Evolutionary conservation across 2,113 vertebrate genomes (phyloP).

Genomic region (Geococcyx californianus): DNA sequence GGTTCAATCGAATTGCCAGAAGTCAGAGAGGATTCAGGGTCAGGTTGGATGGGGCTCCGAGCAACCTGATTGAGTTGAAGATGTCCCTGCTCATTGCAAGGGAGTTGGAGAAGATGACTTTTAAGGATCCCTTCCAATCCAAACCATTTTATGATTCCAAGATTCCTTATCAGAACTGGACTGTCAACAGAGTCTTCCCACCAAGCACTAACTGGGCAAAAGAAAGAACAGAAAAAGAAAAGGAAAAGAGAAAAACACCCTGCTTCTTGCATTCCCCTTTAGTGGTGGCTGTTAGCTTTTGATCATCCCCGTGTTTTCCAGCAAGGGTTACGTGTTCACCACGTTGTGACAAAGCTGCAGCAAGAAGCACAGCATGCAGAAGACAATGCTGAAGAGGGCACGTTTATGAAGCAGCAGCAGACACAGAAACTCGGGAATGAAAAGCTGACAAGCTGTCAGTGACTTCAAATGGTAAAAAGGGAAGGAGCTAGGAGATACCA

Average conservation of each 20-base stretch:
- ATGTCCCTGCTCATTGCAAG: background rate
- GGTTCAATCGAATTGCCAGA: background rate
- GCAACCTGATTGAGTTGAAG: background rate
- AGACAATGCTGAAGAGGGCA: background rate
- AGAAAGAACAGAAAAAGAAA: background rate
- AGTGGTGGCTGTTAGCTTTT: background rate
- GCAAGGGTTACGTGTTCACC: background rate
- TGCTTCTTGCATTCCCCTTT: background rate
- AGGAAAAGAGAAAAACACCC: background rate
- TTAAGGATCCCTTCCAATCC: background rate
- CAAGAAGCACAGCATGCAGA: background rate
- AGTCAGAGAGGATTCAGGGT: background rate
- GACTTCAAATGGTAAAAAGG: background rate
- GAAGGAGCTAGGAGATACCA: slow-evolving; percentile 16
- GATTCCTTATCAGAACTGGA: background rate
- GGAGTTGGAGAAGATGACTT: background rate
- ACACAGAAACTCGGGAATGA: background rate
- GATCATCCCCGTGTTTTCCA: rapidly evolving
- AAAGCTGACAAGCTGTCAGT: slow-evolving; percentile 31
- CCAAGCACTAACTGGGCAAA: background rate
- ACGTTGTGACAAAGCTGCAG: background rate
- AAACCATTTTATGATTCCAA: background rate
- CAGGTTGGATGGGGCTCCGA: background rate
- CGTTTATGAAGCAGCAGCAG: background rate
- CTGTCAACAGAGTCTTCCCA: background rate